These are phyloP conservation scores for Scaptodrosophila latifasciaeformis DNA, from an alignment of 2,888 invertebrate genomes.

Conservation along the genomic window DNA sequence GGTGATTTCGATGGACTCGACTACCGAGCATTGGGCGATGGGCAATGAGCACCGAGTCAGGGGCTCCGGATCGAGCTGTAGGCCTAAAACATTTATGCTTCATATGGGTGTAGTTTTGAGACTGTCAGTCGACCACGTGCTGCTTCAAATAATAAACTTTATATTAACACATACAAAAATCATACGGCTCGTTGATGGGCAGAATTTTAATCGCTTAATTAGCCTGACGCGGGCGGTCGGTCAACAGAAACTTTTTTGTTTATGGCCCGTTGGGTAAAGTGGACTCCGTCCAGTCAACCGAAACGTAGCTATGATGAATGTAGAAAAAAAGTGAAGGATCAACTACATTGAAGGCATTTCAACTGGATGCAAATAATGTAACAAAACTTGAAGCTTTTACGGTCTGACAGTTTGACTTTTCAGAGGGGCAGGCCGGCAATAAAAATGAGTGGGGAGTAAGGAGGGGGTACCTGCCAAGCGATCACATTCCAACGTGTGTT, in stretches of 20 bases:
- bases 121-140: constrained; percentile 70
- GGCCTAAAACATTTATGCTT: neutral
- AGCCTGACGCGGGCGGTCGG: constrained; percentile 40
- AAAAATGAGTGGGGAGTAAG: constrained; percentile 47
- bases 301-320: constrained; percentile 20
- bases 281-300: constrained; percentile 15
- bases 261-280: constrained; percentile 17
- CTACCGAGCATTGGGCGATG: neutral
- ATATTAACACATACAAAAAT: constrained; percentile 76
- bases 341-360: constrained; percentile 13
- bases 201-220: constrained; percentile 75
- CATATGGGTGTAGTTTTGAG: neutral
- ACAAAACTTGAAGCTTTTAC: constrained; percentile 53
- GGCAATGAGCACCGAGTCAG: neutral
- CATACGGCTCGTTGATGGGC: constrained; percentile 66
- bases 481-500: constrained; percentile 62
- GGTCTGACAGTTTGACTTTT: constrained; percentile 45
- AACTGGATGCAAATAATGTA: constrained; percentile 35
- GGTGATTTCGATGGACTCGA: too few relatives aligned
- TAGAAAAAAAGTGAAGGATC: constrained; percentile 1
- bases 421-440: constrained; percentile 53
- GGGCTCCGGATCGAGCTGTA: neutral
- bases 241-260: constrained; percentile 22
- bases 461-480: constrained; percentile 40
- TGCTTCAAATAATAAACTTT: constrained; percentile 75